Evolutionary conservation across 2,113 vertebrate genomes (phyloP), one percentile per base, ranked within the genome.

Genomic region (Seriola rivoliana): DNA sequence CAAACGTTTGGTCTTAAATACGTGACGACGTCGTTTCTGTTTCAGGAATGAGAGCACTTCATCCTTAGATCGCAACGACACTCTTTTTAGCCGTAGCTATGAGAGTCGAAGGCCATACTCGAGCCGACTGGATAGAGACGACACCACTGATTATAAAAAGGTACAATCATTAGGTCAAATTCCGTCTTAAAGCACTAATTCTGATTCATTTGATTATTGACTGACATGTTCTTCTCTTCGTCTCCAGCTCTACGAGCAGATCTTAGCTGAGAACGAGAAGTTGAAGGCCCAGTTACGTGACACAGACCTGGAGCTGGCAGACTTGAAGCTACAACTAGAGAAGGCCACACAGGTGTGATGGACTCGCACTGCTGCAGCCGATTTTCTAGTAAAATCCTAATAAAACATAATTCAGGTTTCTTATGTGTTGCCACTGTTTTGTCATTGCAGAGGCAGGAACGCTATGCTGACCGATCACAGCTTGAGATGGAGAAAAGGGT

Each of bases 401-500:
- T 3, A 0, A 1, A 0, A 2, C 5, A 36, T 12, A 0, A 32
- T 16, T 5, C 0, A 0, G 6, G 5, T 23, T 52, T 67, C 55
- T 36, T 3, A 17, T 1, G 4, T 21, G 7, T 13, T 46, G 6
- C 1, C 0, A 8, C 5, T 65, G 17, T 50, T 17, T 8, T 38
- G 0, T 83, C 10, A 10, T 92, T 87, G 34, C 94, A 99, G 98
- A 97, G 98, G 93, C 98, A 99, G 94, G 98, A 99, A 94, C 97
- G 98, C 90, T 99, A 96, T 91, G 96, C 98, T 85, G 98, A 99
- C 93, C 96, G 98, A 92, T 99, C 98, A 81, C 97, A 98, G 92
- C 95, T 99, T 85, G 98, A 99, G 96, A 97, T 98, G 96, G 98
- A 99, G 95, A 99, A 99, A 97, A 99, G 98, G 97, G 98, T 99